Evolutionary conservation across 2,888 invertebrate species (phyloP).

Genomic region (Agonopterix alstromeriana): DNA sequence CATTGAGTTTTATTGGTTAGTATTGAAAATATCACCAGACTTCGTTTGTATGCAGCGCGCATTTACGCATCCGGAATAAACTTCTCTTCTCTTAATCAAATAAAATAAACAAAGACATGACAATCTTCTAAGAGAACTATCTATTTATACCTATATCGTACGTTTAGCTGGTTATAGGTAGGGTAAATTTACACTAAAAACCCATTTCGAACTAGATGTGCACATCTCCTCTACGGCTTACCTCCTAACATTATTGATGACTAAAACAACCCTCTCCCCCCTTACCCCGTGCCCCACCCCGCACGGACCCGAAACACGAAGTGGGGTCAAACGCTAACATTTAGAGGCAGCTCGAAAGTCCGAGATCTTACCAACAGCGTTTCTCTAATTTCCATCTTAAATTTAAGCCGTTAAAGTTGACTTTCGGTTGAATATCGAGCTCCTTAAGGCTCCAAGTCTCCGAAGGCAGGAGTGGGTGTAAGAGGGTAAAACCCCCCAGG

Average conservation of each 20-base stretch:
- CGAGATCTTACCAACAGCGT: conserved; percentile 13
- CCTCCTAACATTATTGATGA: conserved; percentile 73
- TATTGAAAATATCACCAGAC: too few species aligned
- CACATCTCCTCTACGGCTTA: conserved; percentile 55
- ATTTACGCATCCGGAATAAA: too few species aligned
- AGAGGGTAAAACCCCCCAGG: conserved; percentile 64
- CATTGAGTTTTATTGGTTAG: too few species aligned
- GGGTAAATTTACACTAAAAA: too few species aligned
- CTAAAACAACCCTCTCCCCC: conserved; percentile 53
- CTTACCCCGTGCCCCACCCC: conserved; percentile 24
- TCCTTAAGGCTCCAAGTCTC: conserved; percentile 29
- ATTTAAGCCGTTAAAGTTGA: conserved; percentile 12
- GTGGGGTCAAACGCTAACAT: conserved; percentile 71
- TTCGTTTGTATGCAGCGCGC: too few species aligned
- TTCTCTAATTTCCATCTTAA: conserved; percentile 15
- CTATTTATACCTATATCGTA: too few species aligned
- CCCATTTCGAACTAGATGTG: conserved; percentile 9
- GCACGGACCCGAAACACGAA: conserved; percentile 58
- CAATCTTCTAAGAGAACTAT: too few species aligned
- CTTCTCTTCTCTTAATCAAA: too few species aligned
- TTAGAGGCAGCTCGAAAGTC: conserved; percentile 35
- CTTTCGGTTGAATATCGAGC: conserved; percentile 13
- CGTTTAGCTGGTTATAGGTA: too few species aligned
- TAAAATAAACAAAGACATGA: too few species aligned
- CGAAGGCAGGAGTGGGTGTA: conserved; percentile 32